Evolutionary conservation across 2,888 invertebrate species (phyloP), one percentile per base, ranked within the genome.

Genomic region (Anoplius nigerrimus): DNA sequence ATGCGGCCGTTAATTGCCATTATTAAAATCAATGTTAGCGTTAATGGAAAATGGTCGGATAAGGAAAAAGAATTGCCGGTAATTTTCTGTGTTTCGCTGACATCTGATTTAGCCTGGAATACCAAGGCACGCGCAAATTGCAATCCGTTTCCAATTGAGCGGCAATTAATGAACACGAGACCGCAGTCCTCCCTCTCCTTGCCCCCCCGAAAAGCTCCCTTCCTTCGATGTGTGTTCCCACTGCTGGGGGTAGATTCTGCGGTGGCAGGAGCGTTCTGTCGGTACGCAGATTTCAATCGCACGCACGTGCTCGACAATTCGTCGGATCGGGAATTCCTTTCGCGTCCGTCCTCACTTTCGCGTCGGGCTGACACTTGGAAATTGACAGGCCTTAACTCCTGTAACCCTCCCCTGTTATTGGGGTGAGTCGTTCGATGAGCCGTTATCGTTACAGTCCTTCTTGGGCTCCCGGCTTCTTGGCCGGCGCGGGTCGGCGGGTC

Each of bases 121-220:
- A n/a, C 21, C 16, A 58, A 68, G 70, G 70, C 68, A 72, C 52
- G 63, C 65, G 62, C 54, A 61, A 70, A 74, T 67, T 62, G 57
- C 45, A 43, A 51, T 48, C 61, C 6, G 56, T 71, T 71, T 71
- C 62, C 67, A 56, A 75, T 68, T 43, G 60, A 56, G 46, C 58
- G 48, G 46, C 72, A 64, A 75, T 75, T 75, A 78, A 75, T 69
- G 64, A 68, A 56, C 63, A 67, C 58, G 46, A 58, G 48, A 69
- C 20, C 45, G 21, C 20, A 45, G 16, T 48, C 45, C 34, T 20
- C 5, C 11, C 22, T 4, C 34, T 6, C 43, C 6, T 21, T 11
- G 18, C n/a, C 45, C 21, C 22, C n/a, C 20, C 45, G n/a, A n/a
- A n/a, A n/a, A n/a, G n/a, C 11, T 20, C n/a, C 22, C n/a, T 1